Percentiles rank a stretch among this genome's conserved stretches.
These are phyloP conservation scores for Tetrax tetrax DNA, from an alignment of 2,113 vertebrate species.

Conservation along the genomic window DNA sequence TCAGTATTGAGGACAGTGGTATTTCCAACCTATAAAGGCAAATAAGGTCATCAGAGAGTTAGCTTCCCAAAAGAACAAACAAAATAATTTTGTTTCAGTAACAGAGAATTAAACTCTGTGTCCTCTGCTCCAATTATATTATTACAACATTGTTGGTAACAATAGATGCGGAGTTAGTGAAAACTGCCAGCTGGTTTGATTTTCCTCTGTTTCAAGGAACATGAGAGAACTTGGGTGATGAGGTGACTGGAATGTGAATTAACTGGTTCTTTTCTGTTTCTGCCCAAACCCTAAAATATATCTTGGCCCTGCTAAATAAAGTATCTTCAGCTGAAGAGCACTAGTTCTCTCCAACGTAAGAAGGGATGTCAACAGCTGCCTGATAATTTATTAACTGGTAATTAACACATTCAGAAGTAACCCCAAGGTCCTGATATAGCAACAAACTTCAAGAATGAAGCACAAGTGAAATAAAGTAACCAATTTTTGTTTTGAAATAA, in stretches of 20 bases:
- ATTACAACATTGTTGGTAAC: background rate
- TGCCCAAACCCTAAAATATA: background rate
- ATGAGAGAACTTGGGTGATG: background rate
- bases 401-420: background rate
- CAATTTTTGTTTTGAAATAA: background rate
- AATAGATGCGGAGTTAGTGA: background rate
- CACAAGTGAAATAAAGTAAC: background rate
- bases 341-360: background rate
- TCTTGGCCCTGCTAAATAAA: background rate
- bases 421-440: background rate
- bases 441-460: background rate
- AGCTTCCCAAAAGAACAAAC: background rate
- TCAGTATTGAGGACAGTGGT: background rate
- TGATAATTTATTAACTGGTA: background rate
- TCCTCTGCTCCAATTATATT: background rate
- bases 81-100: background rate
- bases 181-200: background rate
- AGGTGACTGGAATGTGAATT: conserved; percentile 3
- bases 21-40: background rate
- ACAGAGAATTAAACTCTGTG: background rate
- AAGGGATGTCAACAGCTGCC: background rate
- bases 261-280: background rate
- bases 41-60: background rate
- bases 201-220: background rate
- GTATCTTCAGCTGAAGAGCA: background rate